phyloP scores from a whole-genome alignment of 2,797 vertebrate genomes.

The Parauchenoglanis ngamensis region DNA sequence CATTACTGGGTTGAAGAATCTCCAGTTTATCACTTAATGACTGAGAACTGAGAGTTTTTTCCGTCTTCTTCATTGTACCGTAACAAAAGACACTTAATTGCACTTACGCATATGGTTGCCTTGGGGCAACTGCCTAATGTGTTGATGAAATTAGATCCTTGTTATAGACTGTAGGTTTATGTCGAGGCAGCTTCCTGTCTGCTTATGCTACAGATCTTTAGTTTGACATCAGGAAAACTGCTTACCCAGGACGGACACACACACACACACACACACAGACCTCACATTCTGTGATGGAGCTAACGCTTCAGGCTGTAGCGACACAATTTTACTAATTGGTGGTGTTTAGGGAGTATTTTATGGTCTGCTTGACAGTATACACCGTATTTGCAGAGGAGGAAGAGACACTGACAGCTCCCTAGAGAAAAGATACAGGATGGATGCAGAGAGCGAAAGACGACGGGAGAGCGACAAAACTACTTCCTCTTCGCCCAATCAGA shows the following conservation, averaged over 20 bases:
- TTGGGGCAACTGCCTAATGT: conserved; percentile 14
- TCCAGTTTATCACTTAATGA: not conserved
- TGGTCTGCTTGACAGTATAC: conserved; percentile 65
- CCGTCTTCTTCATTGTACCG: not conserved
- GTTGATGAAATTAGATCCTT: conserved; percentile 27
- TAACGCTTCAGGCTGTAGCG: conserved; percentile 41
- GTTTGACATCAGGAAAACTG: conserved; percentile 33
- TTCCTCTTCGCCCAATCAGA: not conserved
- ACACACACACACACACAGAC: not conserved
- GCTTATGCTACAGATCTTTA: conserved; percentile 29
- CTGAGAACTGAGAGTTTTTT: not conserved
- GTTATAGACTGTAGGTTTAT: conserved; percentile 19
- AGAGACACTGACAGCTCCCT: not conserved
- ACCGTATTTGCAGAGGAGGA: conserved; percentile 51
- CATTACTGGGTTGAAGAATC: not conserved
- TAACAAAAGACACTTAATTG: conserved; percentile 16
- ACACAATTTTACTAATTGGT: conserved; percentile 68
- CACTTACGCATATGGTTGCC: conserved; percentile 16
- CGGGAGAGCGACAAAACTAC: conserved; percentile 5
- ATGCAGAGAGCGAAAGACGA: conserved; percentile 12
- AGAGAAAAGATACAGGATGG: not conserved
- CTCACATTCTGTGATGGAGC: not conserved
- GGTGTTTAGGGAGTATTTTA: conserved; percentile 67
- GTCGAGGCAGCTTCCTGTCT: conserved; percentile 40
- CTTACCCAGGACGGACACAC: conserved; percentile 18